Conservation (phyloP, 2,113 vertebrate genomes). For the Platanista minor region DNA sequence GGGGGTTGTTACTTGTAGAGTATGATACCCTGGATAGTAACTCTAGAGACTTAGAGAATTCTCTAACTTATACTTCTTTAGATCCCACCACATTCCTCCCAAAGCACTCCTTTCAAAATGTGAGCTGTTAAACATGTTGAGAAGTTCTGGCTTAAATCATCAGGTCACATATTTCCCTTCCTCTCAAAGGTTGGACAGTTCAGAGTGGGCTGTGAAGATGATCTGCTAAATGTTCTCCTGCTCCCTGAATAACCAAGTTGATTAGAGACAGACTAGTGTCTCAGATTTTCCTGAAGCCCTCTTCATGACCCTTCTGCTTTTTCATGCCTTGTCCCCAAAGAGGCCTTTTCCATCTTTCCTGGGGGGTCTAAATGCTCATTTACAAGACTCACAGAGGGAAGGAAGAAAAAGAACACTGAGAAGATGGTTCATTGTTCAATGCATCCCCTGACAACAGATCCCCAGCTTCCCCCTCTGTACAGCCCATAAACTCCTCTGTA, state of each 20-base stretch:
- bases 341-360: neutral
- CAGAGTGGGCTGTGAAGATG: neutral
- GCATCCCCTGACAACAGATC: slow-evolving; percentile 59
- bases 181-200: neutral
- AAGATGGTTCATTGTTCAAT: slow-evolving; percentile 49
- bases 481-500: slow-evolving; percentile 66
- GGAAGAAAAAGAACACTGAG: slow-evolving; percentile 30
- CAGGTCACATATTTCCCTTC: neutral
- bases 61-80: neutral
- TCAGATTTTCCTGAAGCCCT: slow-evolving; percentile 36
- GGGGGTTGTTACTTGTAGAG: neutral
- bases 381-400: slow-evolving; percentile 34
- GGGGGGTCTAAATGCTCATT: slow-evolving; percentile 32
- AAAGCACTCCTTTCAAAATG: neutral
- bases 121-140: neutral
- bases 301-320: neutral
- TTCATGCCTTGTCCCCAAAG: neutral
- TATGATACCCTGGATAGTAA: neutral
- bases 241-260: neutral
- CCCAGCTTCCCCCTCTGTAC: neutral
- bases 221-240: neutral
- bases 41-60: neutral
- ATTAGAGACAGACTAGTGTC: neutral
- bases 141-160: neutral
- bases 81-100: neutral